Percentiles rank a stretch among this genome's conserved stretches.
These are phyloP conservation scores for Mormyrus iriodes DNA, from an alignment of 2,113 vertebrate species.

Conservation along the genomic window DNA sequence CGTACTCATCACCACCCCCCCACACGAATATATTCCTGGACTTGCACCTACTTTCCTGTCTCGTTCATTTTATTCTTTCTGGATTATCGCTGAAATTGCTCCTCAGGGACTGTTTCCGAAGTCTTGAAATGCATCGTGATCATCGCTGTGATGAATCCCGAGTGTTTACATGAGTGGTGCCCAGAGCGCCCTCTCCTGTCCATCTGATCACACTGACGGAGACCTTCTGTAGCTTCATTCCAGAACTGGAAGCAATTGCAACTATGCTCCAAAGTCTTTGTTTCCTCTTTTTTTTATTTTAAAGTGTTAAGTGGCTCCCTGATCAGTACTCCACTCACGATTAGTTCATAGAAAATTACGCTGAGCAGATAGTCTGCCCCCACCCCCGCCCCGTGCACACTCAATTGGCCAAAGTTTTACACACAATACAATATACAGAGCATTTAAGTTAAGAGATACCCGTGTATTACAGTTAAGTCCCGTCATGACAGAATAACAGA, in stretches of 20 bases:
- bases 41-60: background rate
- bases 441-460: slow-evolving; percentile 50
- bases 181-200: slow-evolving; percentile 28
- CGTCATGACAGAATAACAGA: slow-evolving; percentile 56
- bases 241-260: slow-evolving; percentile 37
- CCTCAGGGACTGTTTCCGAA: slow-evolving; percentile 69
- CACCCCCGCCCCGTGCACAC: no score
- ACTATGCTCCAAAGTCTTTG: slow-evolving; percentile 19
- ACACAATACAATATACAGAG: slow-evolving; percentile 45
- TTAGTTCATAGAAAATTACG: slow-evolving; percentile 37
- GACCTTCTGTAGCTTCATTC: slow-evolving; percentile 36
- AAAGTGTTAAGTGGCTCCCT: slow-evolving; percentile 44
- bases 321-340: slow-evolving; percentile 66
- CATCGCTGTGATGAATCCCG: slow-evolving; percentile 54
- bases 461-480: slow-evolving; percentile 33
- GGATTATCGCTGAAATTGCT: slow-evolving; percentile 60
- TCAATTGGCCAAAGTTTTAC: slow-evolving; percentile 41
- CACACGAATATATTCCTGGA: background rate
- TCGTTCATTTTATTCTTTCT: slow-evolving; percentile 35
- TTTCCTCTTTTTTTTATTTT: slow-evolving; percentile 12
- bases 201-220: slow-evolving; percentile 10
- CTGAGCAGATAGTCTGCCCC: background rate
- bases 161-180: slow-evolving; percentile 43
- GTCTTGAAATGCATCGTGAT: slow-evolving; percentile 61
- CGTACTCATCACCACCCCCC: background rate